phyloP scores from a whole-genome alignment of 2,113 vertebrate species.

The Gymnorhina tibicen region DNA sequence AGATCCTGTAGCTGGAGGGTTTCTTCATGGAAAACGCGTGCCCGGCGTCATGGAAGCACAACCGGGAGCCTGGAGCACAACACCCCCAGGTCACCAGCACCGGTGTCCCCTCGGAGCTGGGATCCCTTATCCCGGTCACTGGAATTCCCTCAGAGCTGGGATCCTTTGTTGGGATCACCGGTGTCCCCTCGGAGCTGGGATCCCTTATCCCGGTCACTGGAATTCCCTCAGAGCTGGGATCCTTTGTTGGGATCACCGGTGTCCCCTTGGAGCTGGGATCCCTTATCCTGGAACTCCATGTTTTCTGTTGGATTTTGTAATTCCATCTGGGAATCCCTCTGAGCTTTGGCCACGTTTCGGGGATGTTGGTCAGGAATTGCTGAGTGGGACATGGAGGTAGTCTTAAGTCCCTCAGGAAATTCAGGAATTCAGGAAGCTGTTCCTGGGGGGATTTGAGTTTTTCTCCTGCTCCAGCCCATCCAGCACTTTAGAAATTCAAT shows the following conservation, averaged over 20 bases:
- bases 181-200: neutral
- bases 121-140: neutral
- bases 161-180: neutral
- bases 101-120: neutral
- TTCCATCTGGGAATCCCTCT: neutral
- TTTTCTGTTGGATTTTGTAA: neutral
- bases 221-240: neutral
- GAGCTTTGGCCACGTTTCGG: neutral
- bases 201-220: neutral
- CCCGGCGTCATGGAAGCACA: slow-evolving; percentile 63
- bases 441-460: neutral
- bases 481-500: neutral
- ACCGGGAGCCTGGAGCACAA: neutral
- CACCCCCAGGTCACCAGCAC: neutral
- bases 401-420: neutral
- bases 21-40: neutral
- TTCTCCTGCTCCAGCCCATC: neutral
- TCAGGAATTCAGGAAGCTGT: neutral
- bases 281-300: neutral
- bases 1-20: slow-evolving; percentile 5
- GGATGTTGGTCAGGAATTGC: neutral
- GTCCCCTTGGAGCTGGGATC: neutral
- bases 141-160: neutral
- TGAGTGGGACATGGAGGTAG: neutral
- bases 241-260: neutral